phyloP scores from a whole-genome alignment of 1,140 invertebrate genomes.

The Papilio polytes region DNA sequence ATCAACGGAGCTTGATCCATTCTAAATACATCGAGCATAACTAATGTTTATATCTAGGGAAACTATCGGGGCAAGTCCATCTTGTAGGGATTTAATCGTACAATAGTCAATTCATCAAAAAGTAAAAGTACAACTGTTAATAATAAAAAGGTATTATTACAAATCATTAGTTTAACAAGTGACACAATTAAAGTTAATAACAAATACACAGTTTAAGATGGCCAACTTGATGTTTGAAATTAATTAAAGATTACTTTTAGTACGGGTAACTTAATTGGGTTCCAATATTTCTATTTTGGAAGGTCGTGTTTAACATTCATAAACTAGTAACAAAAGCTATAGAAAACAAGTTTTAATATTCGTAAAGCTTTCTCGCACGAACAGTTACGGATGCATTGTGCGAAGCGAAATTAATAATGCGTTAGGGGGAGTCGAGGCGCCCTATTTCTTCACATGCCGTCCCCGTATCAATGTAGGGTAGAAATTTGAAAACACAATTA shows the following conservation, averaged over 20 bases:
- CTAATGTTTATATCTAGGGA: slow-evolving; percentile 23
- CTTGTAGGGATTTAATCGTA: background rate
- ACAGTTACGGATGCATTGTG: slow-evolving; percentile 57
- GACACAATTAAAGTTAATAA: too few species aligned
- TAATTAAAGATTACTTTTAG: too few species aligned
- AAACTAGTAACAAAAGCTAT: slow-evolving; percentile 1
- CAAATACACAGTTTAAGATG: too few species aligned
- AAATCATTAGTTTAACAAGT: too few species aligned
- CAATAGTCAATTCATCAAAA: background rate
- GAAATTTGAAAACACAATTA: slow-evolving; percentile 83
- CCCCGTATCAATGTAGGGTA: slow-evolving; percentile 73
- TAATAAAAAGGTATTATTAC: too few species aligned
- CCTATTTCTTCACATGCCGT: slow-evolving; percentile 78
- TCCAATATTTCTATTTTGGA: background rate
- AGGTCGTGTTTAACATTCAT: background rate
- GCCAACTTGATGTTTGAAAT: too few species aligned
- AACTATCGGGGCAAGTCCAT: background rate
- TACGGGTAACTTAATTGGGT: too few species aligned
- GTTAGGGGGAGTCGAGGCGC: slow-evolving; percentile 56
- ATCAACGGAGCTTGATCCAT: background rate
- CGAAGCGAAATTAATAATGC: slow-evolving; percentile 70
- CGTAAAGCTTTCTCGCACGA: slow-evolving; percentile 49
- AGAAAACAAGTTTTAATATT: slow-evolving; percentile 4
- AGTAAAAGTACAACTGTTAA: background rate
- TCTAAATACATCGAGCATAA: background rate